phyloP scores from a whole-genome alignment of 2,113 vertebrate genomes.

The Aspidoscelis tigris region DNA sequence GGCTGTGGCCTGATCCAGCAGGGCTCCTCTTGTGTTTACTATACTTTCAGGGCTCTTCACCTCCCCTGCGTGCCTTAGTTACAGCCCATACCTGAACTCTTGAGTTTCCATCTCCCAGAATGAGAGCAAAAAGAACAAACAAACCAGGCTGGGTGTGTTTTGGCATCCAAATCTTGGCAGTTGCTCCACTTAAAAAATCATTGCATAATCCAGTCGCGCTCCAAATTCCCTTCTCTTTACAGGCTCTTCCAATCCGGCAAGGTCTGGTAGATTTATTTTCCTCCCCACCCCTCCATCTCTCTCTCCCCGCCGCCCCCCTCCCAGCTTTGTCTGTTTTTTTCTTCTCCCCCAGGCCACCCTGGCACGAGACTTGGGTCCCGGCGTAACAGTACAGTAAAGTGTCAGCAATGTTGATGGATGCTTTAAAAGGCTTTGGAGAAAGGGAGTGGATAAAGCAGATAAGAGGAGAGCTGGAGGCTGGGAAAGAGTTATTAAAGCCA shows the following conservation, averaged over 20 bases:
- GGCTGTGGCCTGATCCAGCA: no score
- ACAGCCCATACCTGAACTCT: no score
- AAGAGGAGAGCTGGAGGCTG: neutral
- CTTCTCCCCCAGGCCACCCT: no score
- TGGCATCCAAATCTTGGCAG: neutral
- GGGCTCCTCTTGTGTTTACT: no score
- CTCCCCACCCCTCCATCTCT: neutral
- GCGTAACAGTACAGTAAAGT: neutral
- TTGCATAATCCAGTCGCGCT: neutral
- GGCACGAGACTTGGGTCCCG: neutral
- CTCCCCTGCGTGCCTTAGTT: no score
- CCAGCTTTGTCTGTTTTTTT: neutral
- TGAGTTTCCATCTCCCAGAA: neutral
- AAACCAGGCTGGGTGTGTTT: neutral
- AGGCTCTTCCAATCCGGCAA: neutral
- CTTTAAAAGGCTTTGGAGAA: neutral
- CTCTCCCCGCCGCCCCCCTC: neutral
- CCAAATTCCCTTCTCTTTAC: neutral
- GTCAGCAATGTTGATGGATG: neutral
- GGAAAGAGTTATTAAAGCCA: constrained; percentile 15
- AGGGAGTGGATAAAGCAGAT: neutral
- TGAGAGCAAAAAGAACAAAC: neutral
- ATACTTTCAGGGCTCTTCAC: no score
- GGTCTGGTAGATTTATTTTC: neutral
- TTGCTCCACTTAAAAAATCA: neutral